A percentile compares a stretch with the other conserved stretches of the same genome.
Conservation (phyloP, 2,888 invertebrate genomes). For the Tolmerus cingulatus region DNA sequence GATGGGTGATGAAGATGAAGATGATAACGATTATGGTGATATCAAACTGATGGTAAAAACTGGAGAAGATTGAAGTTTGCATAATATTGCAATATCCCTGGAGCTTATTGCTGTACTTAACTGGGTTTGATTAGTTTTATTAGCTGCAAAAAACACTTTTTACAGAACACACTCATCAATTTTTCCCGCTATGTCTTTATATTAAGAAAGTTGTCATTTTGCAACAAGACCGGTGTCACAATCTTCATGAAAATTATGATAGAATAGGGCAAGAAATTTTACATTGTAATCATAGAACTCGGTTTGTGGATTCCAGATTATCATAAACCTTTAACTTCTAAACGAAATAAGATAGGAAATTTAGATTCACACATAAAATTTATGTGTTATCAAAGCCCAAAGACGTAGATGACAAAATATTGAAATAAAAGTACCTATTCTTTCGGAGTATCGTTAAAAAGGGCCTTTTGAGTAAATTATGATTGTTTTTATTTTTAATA, state of each 20-base stretch:
- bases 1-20: neutral
- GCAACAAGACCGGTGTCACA: neutral
- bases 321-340: too few relatives aligned
- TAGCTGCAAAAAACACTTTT: neutral
- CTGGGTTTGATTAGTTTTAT: neutral
- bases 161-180: neutral
- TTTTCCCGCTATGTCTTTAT: neutral
- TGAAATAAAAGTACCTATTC: too few relatives aligned
- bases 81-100: neutral
- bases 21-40: neutral
- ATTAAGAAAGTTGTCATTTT: neutral
- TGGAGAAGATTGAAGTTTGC: neutral
- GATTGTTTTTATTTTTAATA: too few relatives aligned
- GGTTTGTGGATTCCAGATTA: too few relatives aligned
- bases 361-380: too few relatives aligned
- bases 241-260: neutral
- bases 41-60: neutral
- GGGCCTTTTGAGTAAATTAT: too few relatives aligned
- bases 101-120: neutral
- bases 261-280: too few relatives aligned
- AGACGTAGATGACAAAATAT: too few relatives aligned
- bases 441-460: too few relatives aligned
- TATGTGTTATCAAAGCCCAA: too few relatives aligned
- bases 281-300: too few relatives aligned
- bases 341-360: too few relatives aligned